These are phyloP conservation scores for Paramormyrops hopkinsi DNA, from an alignment of 2,797 vertebrate genomes.

Conservation along the genomic window DNA sequence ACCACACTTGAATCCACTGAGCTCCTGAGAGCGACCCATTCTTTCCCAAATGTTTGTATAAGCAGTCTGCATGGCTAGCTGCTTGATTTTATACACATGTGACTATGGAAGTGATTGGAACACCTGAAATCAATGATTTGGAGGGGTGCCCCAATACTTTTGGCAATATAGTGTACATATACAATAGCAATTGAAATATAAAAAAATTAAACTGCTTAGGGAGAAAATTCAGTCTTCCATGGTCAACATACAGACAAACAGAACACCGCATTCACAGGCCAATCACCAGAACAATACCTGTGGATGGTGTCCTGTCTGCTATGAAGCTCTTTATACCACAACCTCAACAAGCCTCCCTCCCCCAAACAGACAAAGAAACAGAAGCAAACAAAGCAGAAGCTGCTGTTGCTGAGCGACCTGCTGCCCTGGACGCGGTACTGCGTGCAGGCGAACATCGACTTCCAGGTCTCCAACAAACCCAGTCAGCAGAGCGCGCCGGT, in stretches of 20 bases:
- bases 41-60: too few species aligned
- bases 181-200: not conserved
- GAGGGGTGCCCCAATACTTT: too few species aligned
- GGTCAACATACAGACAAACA: not conserved
- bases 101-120: too few species aligned
- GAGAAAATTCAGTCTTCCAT: not conserved
- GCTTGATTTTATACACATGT: too few species aligned
- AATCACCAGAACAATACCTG: not conserved
- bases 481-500: not conserved
- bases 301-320: not conserved
- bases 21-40: too few species aligned
- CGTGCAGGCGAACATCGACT: constrained; percentile 10
- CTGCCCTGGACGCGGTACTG: constrained; percentile 50
- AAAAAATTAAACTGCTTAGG: not conserved
- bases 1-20: too few species aligned
- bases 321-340: not conserved
- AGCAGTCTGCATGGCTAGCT: too few species aligned
- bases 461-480: not conserved
- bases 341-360: not conserved
- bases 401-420: constrained; percentile 36
- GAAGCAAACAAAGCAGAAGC: constrained; percentile 17
- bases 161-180: not conserved
- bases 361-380: constrained; percentile 26
- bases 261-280: not conserved
- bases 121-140: too few species aligned